Conservation (phyloP, 2,113 vertebrate genomes). For the Trinectes maculatus region DNA sequence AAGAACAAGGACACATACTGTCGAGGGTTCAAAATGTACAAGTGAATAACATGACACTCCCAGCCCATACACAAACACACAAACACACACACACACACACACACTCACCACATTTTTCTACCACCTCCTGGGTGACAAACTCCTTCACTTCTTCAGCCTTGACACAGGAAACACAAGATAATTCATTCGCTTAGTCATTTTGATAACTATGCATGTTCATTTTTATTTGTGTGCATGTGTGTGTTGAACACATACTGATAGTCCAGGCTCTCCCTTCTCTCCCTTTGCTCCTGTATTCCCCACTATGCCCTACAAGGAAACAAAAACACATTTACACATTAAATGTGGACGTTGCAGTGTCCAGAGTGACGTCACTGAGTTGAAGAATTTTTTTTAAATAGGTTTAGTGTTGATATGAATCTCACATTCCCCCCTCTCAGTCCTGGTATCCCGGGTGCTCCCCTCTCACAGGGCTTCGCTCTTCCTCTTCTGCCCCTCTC, state of each 20-base stretch:
- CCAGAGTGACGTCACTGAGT: neutral
- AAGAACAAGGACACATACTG: slow-evolving; percentile 6
- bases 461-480: slow-evolving; percentile 79
- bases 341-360: no score
- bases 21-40: slow-evolving; percentile 22
- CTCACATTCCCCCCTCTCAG: slow-evolving; percentile 82
- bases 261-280: slow-evolving; percentile 88
- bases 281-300: slow-evolving; percentile 85
- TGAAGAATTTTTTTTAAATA: no score
- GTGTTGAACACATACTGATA: slow-evolving; percentile 65
- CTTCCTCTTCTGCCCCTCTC: slow-evolving; percentile 83
- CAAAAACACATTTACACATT: slow-evolving; percentile 1
- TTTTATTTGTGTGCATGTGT: neutral
- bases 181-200: neutral
- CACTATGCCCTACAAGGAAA: slow-evolving; percentile 76
- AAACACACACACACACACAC: slow-evolving; percentile 76
- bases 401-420: neutral
- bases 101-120: slow-evolving; percentile 85
- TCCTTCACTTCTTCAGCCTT: slow-evolving; percentile 89
- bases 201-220: neutral
- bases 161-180: slow-evolving; percentile 23
- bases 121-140: slow-evolving; percentile 83
- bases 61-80: neutral
- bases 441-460: slow-evolving; percentile 78
- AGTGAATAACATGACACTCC: neutral